Evolutionary conservation across 2,113 vertebrate species (phyloP).

Genomic region (Semicossyphus pulcher): DNA sequence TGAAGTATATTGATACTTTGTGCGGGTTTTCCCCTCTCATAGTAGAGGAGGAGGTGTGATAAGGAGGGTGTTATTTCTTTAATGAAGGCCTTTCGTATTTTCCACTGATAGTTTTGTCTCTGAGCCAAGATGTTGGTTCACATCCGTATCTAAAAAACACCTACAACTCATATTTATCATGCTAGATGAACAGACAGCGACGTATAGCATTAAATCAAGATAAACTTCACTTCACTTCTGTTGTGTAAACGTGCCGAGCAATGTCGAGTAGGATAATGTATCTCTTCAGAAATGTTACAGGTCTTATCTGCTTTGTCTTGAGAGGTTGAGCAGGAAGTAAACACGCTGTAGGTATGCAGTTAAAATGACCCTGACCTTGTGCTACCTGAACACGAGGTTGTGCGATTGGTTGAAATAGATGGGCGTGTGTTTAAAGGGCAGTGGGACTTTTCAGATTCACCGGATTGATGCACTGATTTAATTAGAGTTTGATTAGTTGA

Average conservation of each 20-base stretch:
- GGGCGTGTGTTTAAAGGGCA: constrained; percentile 25
- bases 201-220: not conserved
- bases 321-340: constrained; percentile 9
- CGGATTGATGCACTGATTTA: not conserved
- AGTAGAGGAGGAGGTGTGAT: constrained; percentile 12
- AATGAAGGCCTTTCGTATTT: not conserved
- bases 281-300: not conserved
- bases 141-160: constrained; percentile 9
- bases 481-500: not conserved
- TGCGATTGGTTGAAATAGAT: constrained; percentile 15
- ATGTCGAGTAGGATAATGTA: not conserved
- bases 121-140: constrained; percentile 7
- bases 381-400: constrained; percentile 1
- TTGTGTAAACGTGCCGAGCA: not conserved
- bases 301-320: constrained; percentile 25
- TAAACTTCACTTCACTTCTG: not conserved
- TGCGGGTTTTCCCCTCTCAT: constrained; percentile 24
- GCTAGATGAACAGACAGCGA: not conserved
- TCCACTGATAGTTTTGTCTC: not conserved
- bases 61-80: not conserved
- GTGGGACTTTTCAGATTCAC: constrained; percentile 12
- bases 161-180: not conserved
- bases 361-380: constrained; percentile 43
- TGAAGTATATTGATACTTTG: not conserved
- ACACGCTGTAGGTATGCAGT: constrained; percentile 3